Base-by-base conservation (phyloP, 2,888 invertebrate genomes). In the Athalia circularis region DNA sequence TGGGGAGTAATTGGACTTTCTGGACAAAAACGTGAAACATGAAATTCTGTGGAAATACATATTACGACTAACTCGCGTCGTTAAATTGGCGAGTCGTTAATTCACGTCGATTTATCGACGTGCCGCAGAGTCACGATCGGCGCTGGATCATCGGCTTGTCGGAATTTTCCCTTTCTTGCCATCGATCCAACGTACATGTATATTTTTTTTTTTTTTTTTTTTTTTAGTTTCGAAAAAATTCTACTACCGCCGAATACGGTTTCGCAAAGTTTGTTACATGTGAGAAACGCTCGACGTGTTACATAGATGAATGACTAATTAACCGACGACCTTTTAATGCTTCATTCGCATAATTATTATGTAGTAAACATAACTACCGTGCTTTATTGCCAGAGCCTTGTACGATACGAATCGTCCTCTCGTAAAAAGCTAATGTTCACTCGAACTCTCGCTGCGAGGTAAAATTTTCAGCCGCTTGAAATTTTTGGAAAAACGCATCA, bases 231-330 rank as follows among this genome's bases (percentile, higher is more conserved):
- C 54, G 4, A 50, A 48, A n/a, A 1, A 64, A 65, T n/a, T 65
- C 7, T 4, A n/a, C 52, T n/a, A 72, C 57, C 59, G 59, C 57
- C 72, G 57, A 59, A 59, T 57, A 47, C 7, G 72, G 13, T 72
- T 47, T 11, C 9, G 45, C 59, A 72, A 72, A 13, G 13, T 72
- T 59, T 47, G 9, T 29, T 29, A 1, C 29, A 29, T 29, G 29
- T 2, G 29, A 29, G 29, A 29, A 5, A 48, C 47, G 13, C 48
- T 48, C 13, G 13, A 48, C 65, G 65, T 65, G 54, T 15, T 15
- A 52, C 68, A 9, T 13, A 72, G 57, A 72, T 72, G 59, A 59
- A 72, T 72, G 72, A 72, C 72, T 57, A 72, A 72, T 72, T 72
- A 72, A 72, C 43, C 72, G 4, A 9, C n/a, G 29, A 68, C 68